Base-by-base conservation (phyloP, 2,113 vertebrate genomes). In the Haplochromis vanheusdeni region DNA sequence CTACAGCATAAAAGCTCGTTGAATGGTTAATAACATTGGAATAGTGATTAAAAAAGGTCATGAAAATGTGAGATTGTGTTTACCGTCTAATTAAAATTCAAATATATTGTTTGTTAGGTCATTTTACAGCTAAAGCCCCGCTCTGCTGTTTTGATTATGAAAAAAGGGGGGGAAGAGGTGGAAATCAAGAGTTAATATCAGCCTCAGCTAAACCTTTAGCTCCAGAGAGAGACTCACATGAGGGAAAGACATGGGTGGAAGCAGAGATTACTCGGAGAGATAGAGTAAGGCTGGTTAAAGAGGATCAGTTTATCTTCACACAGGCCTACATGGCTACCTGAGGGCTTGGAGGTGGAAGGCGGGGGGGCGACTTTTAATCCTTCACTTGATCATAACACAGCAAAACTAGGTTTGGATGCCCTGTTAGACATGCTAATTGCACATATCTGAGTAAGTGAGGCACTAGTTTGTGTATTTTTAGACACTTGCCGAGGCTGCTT, bases 291-390 rank as follows among this genome's bases (percentile, higher is more conserved):
- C 93, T 92, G 94, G 89, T 93, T 95, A 96, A 96, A 89, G 91
- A 95, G 91, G 94, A 95, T 91, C 92, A 88, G 81, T 93, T 95
- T 91, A 94, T 95, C 92, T 94, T 94, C 93, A 89, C 90, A 81
- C 70, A 92, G 89, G 89, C 90, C 93, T 92, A 86, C 89, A 86
- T 51, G 86, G 82, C 83, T 92, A 88, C 93, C 90, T 31, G 58
- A 86, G 87, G 92, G 87, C 87, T 87, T 87, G 54, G 31, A 33
- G 60, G 17, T 6, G 17, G 60, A 35, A 90, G 87, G 79, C 9
- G 81, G 91, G 90, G 91, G 77, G 81, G 84, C 9, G 60, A 86
- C 68, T 88, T 82, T 75, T 86, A 85, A 93, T 92, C 89, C 77
- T 80, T 60, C 58, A 81, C 58, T 88, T 87, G 82, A 93, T 94